Base-by-base conservation (phyloP, 2,113 vertebrate genomes). In the Perca fluviatilis region DNA sequence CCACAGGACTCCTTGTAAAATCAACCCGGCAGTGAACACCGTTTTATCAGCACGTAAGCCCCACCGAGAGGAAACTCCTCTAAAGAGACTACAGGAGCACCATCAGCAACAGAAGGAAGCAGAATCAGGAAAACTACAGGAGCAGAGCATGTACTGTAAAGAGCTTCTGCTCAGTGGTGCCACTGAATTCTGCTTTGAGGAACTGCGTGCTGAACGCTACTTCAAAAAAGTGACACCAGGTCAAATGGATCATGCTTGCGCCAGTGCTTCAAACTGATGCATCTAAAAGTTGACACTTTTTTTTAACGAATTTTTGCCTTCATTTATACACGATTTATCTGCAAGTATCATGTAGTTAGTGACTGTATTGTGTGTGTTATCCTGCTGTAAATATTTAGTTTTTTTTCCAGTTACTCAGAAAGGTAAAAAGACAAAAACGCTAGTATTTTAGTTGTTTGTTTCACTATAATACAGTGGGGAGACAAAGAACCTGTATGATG, bases 1-100 rank as follows among this genome's bases (percentile, higher is more conserved):
- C 36, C 77, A 85, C 89, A 99, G 98, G 94, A 99, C 97, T n/a
- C 98, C 98, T 0, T 97, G 96, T 94, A 99, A 98, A 91, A 98
- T 99, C 84, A 97, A 99, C 74, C 95, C 98, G 6, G 93, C 95
- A 40, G 96, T 99, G 91, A 99, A 96, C 91, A 84, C 75, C 0
- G 92, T 99, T 79, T 84, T 99, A 79, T 98, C 97, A 3, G 92
- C 95, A 18, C 96, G 97, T 65, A 99, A 97, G 78, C 97, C 96
- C 1, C 30, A 92, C 95, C 81, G 93, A 61, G 96, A 96, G 77
- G 96, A 97, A 85, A 98, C 97, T 63, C 97, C 96, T 0, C 86
- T 99, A 4, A 96, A 95, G 74, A 95, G 97, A 58, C 95, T 99
- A 56, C 98, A 98, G 76, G 97, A 94, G 36, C 91, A 95, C 51